Evolutionary conservation across 2,888 invertebrate genomes (phyloP).

Genomic region (Drosophila eohydei): DNA sequence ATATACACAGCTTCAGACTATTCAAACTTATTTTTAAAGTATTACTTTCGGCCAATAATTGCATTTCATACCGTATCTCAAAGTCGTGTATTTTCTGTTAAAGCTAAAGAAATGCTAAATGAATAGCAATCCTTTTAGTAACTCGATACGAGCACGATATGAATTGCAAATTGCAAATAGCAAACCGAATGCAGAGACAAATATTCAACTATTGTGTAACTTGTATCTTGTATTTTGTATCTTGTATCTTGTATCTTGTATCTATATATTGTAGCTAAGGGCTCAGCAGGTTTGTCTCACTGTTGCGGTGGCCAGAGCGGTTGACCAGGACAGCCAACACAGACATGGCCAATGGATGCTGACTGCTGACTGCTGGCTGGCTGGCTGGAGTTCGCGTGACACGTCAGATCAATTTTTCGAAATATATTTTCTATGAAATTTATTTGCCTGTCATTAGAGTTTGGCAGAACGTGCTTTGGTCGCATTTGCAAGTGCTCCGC

Average conservation of each 20-base stretch:
- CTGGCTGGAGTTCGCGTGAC: constrained; percentile 71
- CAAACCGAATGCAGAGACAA: constrained; percentile 24
- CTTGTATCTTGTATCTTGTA: constrained; percentile 7
- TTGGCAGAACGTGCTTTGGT: constrained; percentile 78
- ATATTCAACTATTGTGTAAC: constrained; percentile 30
- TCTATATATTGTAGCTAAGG: neutral
- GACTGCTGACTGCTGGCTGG: constrained; percentile 5
- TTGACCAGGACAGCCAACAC: constrained; percentile 14
- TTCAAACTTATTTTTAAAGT: too few species aligned
- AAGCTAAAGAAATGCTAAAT: constrained; percentile 2
- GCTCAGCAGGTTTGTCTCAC: neutral
- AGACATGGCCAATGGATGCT: constrained; percentile 13
- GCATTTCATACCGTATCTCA: neutral
- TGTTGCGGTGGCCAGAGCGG: constrained; percentile 19
- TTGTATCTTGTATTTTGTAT: constrained; percentile 3
- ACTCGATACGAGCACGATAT: constrained; percentile 15
- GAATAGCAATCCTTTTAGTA: constrained; percentile 34
- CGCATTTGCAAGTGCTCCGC: constrained; percentile 74
- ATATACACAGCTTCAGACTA: too few species aligned
- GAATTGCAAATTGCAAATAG: constrained; percentile 27
- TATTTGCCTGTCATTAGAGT: constrained; percentile 83
- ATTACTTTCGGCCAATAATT: too few species aligned
- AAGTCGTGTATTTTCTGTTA: neutral
- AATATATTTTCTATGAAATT: constrained; percentile 82
- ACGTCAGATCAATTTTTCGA: constrained; percentile 83